These are phyloP conservation scores for Xiphydria camelus DNA, from an alignment of 2,888 invertebrate genomes.

Conservation along the genomic window DNA sequence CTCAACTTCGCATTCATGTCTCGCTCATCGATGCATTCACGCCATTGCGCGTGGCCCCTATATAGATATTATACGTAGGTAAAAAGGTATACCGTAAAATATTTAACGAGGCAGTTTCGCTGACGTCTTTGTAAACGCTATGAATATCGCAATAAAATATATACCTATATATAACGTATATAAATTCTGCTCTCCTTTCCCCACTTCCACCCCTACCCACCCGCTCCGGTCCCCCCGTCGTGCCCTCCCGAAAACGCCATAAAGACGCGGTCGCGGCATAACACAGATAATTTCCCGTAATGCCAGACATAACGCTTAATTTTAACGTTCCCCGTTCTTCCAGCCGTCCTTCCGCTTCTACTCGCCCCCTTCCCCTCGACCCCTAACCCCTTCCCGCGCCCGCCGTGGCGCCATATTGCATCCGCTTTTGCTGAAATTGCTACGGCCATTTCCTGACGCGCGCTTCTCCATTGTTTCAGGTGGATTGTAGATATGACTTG, in stretches of 20 bases:
- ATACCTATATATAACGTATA: slow-evolving; percentile 18
- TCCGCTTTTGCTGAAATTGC: slow-evolving; percentile 13
- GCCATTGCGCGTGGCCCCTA: not conserved
- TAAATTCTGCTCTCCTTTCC: slow-evolving; percentile 25
- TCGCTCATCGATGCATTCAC: not conserved
- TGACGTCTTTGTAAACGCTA: slow-evolving; percentile 49
- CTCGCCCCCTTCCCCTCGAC: slow-evolving; percentile 3
- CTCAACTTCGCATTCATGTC: not conserved
- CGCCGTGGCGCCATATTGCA: slow-evolving; percentile 4
- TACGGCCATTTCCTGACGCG: slow-evolving; percentile 2
- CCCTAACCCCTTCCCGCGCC: not conserved
- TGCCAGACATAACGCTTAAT: slow-evolving; percentile 36
- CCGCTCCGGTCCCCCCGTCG: slow-evolving; percentile 12
- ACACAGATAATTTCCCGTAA: slow-evolving; percentile 43
- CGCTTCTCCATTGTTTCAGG: slow-evolving; percentile 7
- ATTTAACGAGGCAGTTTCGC: slow-evolving; percentile 52
- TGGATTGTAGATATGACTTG: slow-evolving; percentile 9
- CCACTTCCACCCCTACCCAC: not conserved
- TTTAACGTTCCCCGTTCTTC: slow-evolving; percentile 27
- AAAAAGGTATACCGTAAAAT: slow-evolving; percentile 46
- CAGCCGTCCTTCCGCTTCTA: not conserved
- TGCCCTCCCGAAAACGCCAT: slow-evolving; percentile 20
- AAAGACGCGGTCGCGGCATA: slow-evolving; percentile 28
- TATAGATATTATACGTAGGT: too few species aligned
- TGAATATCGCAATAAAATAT: slow-evolving; percentile 54